phyloP scores from a whole-genome alignment of 2,888 invertebrate genomes.

The Xiphydria camelus region DNA sequence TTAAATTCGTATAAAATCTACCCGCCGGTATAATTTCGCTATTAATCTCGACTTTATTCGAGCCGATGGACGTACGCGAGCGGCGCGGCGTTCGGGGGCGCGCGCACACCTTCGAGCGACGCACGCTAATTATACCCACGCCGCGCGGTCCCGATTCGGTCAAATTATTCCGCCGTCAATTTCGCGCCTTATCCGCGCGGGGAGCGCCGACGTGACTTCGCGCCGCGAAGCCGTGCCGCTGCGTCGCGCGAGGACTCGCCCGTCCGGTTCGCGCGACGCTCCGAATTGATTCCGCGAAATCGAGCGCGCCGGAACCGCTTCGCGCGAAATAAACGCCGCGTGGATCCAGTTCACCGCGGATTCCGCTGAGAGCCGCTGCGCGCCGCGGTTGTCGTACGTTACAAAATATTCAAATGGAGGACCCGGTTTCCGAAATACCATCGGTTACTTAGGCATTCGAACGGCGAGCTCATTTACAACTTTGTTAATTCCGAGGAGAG shows the following conservation, averaged over 20 bases:
- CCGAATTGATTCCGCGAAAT: neutral
- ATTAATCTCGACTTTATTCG: slow-evolving; percentile 46
- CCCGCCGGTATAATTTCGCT: slow-evolving; percentile 49
- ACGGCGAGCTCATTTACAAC: slow-evolving; percentile 34
- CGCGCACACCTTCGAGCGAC: too few species aligned
- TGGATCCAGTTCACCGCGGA: slow-evolving; percentile 20
- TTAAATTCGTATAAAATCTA: slow-evolving; percentile 37
- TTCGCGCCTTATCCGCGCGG: slow-evolving; percentile 20
- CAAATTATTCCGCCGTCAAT: slow-evolving; percentile 32
- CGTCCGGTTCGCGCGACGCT: slow-evolving; percentile 1
- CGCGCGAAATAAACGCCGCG: slow-evolving; percentile 19
- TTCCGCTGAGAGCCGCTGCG: too few species aligned
- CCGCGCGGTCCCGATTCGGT: too few species aligned
- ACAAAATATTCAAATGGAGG: slow-evolving; percentile 37
- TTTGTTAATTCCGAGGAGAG: slow-evolving; percentile 37
- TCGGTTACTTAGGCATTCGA: slow-evolving; percentile 29
- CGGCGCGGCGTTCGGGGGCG: too few species aligned
- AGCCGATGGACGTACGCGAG: slow-evolving; percentile 21
- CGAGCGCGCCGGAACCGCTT: slow-evolving; percentile 21
- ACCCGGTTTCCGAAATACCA: slow-evolving; percentile 29
- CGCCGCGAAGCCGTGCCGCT: neutral
- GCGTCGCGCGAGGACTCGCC: slow-evolving; percentile 7
- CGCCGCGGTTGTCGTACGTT: slow-evolving; percentile 18
- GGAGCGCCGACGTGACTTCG: slow-evolving; percentile 1
- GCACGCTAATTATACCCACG: neutral